Base-by-base conservation (phyloP, 2,888 invertebrate species). In the Nesidiocoris tenuis region DNA sequence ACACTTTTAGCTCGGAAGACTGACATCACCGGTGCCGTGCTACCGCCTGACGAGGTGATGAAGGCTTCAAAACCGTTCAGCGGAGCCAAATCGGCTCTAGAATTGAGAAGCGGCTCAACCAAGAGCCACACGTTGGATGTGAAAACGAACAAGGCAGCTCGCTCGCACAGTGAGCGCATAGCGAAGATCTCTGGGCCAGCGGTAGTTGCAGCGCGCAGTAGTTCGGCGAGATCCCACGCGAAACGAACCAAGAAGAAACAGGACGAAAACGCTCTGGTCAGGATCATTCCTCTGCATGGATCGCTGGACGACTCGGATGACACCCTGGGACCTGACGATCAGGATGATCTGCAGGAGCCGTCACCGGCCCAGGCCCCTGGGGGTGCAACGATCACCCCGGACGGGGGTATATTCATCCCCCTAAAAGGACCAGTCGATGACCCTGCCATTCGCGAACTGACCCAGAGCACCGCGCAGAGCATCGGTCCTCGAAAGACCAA, bases 351-450 rank as follows among this genome's bases (percentile, higher is more conserved):
- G 82, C 25, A 82, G 86, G 9, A 84, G 82, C 72, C 39, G 17
- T 9, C 54, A 9, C 16, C 18, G 84, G 84, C n/a, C 86, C 86
- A 80, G 86, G 87, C 81, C 80, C 61, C 76, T 75, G 0, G 79
- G 64, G 24, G 79, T 77, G 81, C 83, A 61, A 81, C 81, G n/a
- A 76, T 79, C 79, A 75, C 77, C 9, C 80, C 80, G 0, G 80
- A 79, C 21, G 75, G 79, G 23, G 80, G 85, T 77, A 84, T 84
- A 76, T 85, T 84, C 78, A 85, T 85, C 72, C 85, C 85, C 9
- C 80, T 85, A 61, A 85, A 84, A 81, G 85, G 85, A 16, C 85
- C 85, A 39, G 77, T 79, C 24, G 74, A 78, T 12, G 79, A 80
- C 61, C 68, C 75, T 7, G 61, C 72, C 16, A 71, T 61, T 21